phyloP scores from a whole-genome alignment of 2,888 invertebrate genomes.

The Philonicus albiceps region DNA sequence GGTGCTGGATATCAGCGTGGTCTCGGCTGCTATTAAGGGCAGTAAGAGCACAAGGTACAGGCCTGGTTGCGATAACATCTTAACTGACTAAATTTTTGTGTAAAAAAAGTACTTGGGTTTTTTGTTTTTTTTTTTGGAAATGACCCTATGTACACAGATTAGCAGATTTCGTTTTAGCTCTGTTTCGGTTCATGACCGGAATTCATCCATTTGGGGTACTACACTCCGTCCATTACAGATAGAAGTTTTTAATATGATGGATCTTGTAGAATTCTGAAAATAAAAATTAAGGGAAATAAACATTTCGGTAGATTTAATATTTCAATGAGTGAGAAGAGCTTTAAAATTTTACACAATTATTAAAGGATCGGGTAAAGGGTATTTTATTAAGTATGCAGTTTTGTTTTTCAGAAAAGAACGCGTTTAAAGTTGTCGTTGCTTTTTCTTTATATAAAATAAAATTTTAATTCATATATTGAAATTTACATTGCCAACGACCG shows the following conservation, averaged over 20 bases:
- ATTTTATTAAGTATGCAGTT: too few species aligned
- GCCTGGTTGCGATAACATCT: slow-evolving; percentile 3
- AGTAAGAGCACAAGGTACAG: neutral
- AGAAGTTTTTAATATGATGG: neutral
- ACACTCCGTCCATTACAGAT: neutral
- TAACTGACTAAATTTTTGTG: neutral
- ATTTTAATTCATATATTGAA: too few species aligned
- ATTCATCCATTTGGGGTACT: neutral
- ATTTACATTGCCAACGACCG: too few species aligned
- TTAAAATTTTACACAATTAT: too few species aligned
- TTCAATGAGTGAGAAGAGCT: neutral
- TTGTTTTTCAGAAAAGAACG: too few species aligned
- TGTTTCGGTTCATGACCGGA: slow-evolving; percentile 20
- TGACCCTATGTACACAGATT: slow-evolving; percentile 13
- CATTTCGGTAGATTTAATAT: neutral
- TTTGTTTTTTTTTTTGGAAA: neutral
- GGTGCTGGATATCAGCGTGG: neutral
- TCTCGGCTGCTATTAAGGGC: slow-evolving; percentile 2
- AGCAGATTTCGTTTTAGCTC: slow-evolving; percentile 11
- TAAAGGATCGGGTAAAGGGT: too few species aligned
- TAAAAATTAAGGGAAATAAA: neutral
- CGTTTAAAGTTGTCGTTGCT: too few species aligned
- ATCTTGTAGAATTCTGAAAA: neutral
- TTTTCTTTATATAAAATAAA: too few species aligned
- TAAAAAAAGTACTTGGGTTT: neutral